A percentile compares a stretch with the other conserved stretches of the same genome.
Conservation (phyloP, 2,888 invertebrate species). For the Liodrosophila aerea region DNA sequence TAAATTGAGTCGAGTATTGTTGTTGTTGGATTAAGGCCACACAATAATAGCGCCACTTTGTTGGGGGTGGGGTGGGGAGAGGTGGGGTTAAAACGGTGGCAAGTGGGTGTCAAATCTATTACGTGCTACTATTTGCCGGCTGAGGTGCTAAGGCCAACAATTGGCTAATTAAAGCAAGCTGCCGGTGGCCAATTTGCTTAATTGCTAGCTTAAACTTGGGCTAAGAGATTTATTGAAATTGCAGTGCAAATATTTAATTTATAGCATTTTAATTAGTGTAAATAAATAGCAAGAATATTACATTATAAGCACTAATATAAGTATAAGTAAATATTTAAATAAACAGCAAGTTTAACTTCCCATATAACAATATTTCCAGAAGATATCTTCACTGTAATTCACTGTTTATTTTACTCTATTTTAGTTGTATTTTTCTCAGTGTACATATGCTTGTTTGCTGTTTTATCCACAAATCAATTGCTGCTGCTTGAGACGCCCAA, state of each 20-base stretch:
- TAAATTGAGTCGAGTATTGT: slow-evolving; percentile 55
- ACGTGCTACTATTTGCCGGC: slow-evolving; percentile 51
- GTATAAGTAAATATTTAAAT: too few relatives aligned
- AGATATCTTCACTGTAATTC: too few relatives aligned
- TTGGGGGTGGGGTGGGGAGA: slow-evolving; percentile 15
- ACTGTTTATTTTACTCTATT: too few relatives aligned
- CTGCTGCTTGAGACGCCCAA: not conserved
- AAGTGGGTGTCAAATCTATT: slow-evolving; percentile 71
- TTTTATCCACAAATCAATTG: not conserved
- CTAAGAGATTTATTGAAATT: slow-evolving; percentile 2
- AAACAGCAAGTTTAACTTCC: too few relatives aligned
- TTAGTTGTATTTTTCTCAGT: too few relatives aligned
- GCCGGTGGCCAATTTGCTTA: slow-evolving; percentile 61
- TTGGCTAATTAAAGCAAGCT: slow-evolving; percentile 57
- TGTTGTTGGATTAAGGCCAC: slow-evolving; percentile 68
- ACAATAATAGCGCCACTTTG: slow-evolving; percentile 46
- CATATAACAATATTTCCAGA: too few relatives aligned
- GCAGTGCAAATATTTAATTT: not conserved
- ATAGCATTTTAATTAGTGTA: too few relatives aligned
- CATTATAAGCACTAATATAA: too few relatives aligned
- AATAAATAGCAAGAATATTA: too few relatives aligned
- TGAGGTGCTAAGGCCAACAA: slow-evolving; percentile 47
- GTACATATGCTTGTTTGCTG: not conserved
- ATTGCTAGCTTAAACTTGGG: slow-evolving; percentile 40
- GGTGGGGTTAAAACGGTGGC: slow-evolving; percentile 31